A percentile compares a stretch with the other conserved stretches of the same genome.
phyloP scores from a whole-genome alignment of 92 coral and sea anemone genomes.

The Siderastrea radians region DNA sequence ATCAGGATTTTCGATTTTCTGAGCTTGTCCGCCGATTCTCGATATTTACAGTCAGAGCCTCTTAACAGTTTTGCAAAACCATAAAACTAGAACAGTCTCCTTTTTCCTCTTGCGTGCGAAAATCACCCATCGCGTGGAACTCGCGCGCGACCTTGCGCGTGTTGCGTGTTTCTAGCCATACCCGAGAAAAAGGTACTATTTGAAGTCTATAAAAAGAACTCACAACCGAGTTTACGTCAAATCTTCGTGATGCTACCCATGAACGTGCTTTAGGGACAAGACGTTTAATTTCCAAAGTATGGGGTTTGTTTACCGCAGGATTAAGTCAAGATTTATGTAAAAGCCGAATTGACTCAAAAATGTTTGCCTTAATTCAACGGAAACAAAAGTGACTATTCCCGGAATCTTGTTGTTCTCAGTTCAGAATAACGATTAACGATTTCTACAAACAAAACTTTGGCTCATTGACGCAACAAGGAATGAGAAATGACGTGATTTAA shows the following conservation, averaged over 20 bases:
- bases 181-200: too few species aligned
- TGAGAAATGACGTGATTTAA: neutral
- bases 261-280: conserved; percentile 11
- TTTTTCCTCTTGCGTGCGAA: too few species aligned
- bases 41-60: too few species aligned
- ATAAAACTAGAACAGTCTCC: too few species aligned
- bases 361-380: conserved; percentile 17
- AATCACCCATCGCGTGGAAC: too few species aligned
- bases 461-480: neutral
- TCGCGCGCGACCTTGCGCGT: too few species aligned
- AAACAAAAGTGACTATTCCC: conserved; percentile 20
- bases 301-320: conserved; percentile 28
- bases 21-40: too few species aligned
- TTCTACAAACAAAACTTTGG: neutral
- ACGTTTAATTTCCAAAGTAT: conserved; percentile 32
- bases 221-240: neutral
- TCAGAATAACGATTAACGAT: conserved; percentile 4
- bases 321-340: conserved; percentile 17
- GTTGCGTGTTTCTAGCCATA: too few species aligned
- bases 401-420: conserved; percentile 16
- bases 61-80: too few species aligned
- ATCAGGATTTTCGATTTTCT: too few species aligned
- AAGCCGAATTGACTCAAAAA: neutral
- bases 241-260: neutral
- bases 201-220: too few species aligned